Conservation (phyloP, 2,888 invertebrate genomes). For the Melieria crassipennis region DNA sequence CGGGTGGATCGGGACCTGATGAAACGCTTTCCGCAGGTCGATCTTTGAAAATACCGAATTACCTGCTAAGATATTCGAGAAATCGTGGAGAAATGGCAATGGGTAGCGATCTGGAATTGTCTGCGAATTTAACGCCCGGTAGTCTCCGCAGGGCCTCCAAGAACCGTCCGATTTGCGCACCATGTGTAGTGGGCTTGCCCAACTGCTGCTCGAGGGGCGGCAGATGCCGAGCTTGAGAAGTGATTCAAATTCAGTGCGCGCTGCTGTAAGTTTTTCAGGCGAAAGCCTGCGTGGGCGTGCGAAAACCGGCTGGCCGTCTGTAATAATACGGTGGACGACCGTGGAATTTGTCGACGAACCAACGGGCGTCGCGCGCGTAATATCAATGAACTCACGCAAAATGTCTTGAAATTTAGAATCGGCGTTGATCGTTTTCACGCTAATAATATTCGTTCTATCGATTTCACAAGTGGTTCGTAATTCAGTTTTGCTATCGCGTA, state of each 20-base stretch:
- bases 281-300: conserved; percentile 45
- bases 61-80: conserved; percentile 16
- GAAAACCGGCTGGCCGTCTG: background rate
- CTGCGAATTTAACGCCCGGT: conserved; percentile 26
- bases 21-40: conserved; percentile 30
- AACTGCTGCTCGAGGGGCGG: no score
- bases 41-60: conserved; percentile 29
- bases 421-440: conserved; percentile 15
- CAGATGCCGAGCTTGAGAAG: no score
- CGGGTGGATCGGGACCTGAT: conserved; percentile 25
- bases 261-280: conserved; percentile 42
- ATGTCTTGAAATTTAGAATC: conserved; percentile 20
- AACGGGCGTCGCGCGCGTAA: conserved; percentile 16
- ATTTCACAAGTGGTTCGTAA: conserved; percentile 11
- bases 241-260: background rate
- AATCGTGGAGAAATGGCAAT: conserved; percentile 11
- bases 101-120: conserved; percentile 28
- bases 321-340: background rate
- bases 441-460: conserved; percentile 7
- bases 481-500: background rate
- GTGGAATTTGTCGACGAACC: conserved; percentile 16
- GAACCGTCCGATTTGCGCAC: conserved; percentile 41
- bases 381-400: conserved; percentile 25
- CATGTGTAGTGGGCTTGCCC: conserved; percentile 47
- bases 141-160: conserved; percentile 40